Evolutionary conservation across 2,888 invertebrate species (phyloP).

Genomic region (Tholera decimalis): DNA sequence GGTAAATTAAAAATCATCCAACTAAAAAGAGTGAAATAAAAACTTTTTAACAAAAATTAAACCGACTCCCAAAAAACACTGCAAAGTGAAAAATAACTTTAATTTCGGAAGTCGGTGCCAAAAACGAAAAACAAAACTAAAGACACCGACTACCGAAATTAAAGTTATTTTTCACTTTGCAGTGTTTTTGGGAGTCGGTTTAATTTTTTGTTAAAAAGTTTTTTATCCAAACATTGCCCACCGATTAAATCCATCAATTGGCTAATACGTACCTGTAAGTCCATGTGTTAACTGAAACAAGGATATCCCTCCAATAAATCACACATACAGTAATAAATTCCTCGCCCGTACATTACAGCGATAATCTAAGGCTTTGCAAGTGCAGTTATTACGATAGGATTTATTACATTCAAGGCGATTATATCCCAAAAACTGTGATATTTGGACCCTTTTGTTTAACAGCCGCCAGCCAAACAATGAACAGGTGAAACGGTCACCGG

Average conservation of each 20-base stretch:
- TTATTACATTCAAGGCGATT: conserved; percentile 86
- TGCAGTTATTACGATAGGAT: conserved; percentile 89
- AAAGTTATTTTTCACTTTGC: too few relatives aligned
- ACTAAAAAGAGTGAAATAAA: too few relatives aligned
- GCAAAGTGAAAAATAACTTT: too few relatives aligned
- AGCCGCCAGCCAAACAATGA: conserved; percentile 88
- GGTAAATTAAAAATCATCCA: too few relatives aligned
- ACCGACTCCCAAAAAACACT: too few relatives aligned
- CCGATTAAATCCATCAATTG: conserved; percentile 38
- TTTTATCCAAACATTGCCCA: conserved; percentile 23
- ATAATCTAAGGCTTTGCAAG: conserved; percentile 85
- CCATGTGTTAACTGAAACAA: conserved; percentile 59
- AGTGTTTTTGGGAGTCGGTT: too few relatives aligned
- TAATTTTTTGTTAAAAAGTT: too few relatives aligned
- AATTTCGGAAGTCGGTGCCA: too few relatives aligned
- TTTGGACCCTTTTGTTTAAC: conserved; percentile 89
- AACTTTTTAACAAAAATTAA: too few relatives aligned
- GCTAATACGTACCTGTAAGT: conserved; percentile 49
- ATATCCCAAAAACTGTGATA: conserved; percentile 89
- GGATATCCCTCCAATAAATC: conserved; percentile 82
- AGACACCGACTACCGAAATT: too few relatives aligned
- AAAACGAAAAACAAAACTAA: too few relatives aligned
- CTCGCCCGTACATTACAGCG: conserved; percentile 81
- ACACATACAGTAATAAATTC: conserved; percentile 73
- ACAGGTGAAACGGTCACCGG: conserved; percentile 86